Conservation (phyloP, 2,797 vertebrate species). For the Thalassophryne amazonica region DNA sequence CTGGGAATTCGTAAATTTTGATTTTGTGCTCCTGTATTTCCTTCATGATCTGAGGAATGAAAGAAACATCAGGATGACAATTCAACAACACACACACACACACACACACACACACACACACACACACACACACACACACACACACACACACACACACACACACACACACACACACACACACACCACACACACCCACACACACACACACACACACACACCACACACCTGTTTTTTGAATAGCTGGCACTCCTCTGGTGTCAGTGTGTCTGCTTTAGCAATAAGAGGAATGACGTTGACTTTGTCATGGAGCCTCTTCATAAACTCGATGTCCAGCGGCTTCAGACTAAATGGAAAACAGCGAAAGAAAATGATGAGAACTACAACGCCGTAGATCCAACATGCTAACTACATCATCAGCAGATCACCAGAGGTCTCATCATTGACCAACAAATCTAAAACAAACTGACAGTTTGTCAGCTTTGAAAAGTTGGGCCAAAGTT, state of each 20-base stretch:
- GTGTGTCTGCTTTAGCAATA: slow-evolving; percentile 82
- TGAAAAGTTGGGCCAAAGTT: too few species aligned
- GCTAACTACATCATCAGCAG: not conserved
- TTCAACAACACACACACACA: not conserved
- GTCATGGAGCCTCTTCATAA: slow-evolving; percentile 85
- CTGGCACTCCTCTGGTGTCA: slow-evolving; percentile 84
- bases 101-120: not conserved
- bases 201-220: not conserved
- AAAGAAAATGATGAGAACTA: not conserved
- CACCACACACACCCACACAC: not conserved
- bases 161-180: not conserved
- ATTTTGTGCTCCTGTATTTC: slow-evolving; percentile 86
- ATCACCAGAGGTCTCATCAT: not conserved
- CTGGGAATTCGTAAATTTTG: slow-evolving; percentile 84
- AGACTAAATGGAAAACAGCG: slow-evolving; percentile 59
- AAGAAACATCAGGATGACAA: not conserved
- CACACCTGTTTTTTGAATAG: slow-evolving; percentile 84
- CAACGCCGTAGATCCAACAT: not conserved
- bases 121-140: slow-evolving; percentile 38
- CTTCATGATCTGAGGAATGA: slow-evolving; percentile 78
- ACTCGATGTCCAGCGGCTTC: slow-evolving; percentile 84
- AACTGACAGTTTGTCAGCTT: too few species aligned
- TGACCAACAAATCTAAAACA: too few species aligned
- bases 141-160: slow-evolving; percentile 38
- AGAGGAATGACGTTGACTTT: slow-evolving; percentile 86